These are phyloP conservation scores for Aphidoletes aphidimyza DNA, from an alignment of 2,888 invertebrate species.

Conservation along the genomic window DNA sequence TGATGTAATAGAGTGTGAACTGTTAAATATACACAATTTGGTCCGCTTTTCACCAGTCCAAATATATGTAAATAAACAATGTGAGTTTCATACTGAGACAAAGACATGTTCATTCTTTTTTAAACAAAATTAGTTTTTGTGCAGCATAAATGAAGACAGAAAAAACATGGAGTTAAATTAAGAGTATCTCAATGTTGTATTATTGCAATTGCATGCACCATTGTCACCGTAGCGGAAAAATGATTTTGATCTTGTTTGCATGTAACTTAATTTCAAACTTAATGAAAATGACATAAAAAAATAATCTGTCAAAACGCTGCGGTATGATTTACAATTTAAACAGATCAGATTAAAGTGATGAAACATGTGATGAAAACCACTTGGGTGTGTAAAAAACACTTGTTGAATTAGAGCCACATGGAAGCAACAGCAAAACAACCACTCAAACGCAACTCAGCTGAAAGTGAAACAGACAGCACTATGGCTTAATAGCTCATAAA, in stretches of 20 bases:
- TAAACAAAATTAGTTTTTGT: too few species aligned
- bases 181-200: too few species aligned
- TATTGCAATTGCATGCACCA: neutral
- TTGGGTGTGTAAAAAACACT: neutral
- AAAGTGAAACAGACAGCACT: neutral
- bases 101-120: neutral
- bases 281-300: constrained; percentile 1
- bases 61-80: too few species aligned
- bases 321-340: too few species aligned
- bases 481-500: constrained; percentile 18
- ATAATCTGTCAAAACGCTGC: too few species aligned
- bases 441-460: neutral
- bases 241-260: neutral
- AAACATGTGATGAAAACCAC: constrained; percentile 17
- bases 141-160: too few species aligned
- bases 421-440: constrained; percentile 10
- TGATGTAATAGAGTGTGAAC: constrained; percentile 43
- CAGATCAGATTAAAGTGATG: neutral
- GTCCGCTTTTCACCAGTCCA: neutral
- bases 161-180: too few species aligned
- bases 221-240: neutral
- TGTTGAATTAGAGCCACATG: neutral
- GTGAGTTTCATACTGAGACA: too few species aligned
- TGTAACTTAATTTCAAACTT: neutral
- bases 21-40: neutral